Evolutionary conservation across 2,888 invertebrate genomes (phyloP).

Genomic region (Lasioglossum oenotherae): DNA sequence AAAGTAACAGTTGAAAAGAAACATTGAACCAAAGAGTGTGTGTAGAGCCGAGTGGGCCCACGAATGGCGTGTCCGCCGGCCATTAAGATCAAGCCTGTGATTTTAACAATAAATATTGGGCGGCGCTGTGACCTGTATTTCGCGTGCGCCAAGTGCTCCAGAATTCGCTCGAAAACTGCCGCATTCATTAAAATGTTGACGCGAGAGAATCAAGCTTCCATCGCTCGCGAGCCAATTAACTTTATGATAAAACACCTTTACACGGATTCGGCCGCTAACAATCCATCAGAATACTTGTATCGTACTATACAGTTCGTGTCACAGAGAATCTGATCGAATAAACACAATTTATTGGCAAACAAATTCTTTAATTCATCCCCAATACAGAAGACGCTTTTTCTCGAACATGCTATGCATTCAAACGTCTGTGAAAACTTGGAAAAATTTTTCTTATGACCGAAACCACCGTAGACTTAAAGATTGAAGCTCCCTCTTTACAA

Average conservation of each 20-base stretch:
- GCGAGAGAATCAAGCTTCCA: background rate
- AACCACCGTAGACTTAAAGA: too few species aligned
- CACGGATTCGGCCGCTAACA: background rate
- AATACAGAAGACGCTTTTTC: background rate
- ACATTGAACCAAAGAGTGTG: constrained; percentile 16
- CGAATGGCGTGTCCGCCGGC: constrained; percentile 32
- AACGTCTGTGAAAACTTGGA: too few species aligned
- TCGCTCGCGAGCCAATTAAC: background rate
- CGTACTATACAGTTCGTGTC: background rate
- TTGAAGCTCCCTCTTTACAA: too few species aligned
- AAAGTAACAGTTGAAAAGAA: constrained; percentile 19
- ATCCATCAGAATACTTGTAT: background rate
- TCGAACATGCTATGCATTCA: too few species aligned
- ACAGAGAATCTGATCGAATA: background rate
- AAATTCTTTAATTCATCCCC: background rate
- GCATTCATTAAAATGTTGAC: background rate
- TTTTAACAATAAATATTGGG: constrained; percentile 46
- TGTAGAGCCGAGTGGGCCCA: constrained; percentile 11
- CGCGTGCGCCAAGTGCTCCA: constrained; percentile 23
- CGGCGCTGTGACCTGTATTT: constrained; percentile 51
- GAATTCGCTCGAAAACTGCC: constrained; percentile 1
- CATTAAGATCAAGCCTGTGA: constrained; percentile 38
- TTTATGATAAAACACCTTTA: background rate
- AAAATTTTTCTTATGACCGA: too few species aligned
- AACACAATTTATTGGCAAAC: background rate